These are phyloP conservation scores for Fratercula arctica DNA, from an alignment of 2,797 vertebrate genomes.

Conservation along the genomic window DNA sequence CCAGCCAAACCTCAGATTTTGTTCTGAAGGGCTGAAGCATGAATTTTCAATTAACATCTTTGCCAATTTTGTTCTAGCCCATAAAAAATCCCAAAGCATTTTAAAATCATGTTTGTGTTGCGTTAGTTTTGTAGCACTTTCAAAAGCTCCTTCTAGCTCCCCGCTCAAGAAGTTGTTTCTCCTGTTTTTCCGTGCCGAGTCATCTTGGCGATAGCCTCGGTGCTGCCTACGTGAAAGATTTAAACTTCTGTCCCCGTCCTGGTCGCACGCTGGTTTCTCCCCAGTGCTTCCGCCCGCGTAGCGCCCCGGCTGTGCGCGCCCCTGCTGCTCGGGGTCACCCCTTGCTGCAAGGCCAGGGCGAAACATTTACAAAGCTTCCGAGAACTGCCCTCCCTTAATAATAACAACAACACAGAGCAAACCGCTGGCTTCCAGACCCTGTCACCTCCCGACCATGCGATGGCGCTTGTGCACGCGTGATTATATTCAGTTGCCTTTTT, in stretches of 20 bases:
- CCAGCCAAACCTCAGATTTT: background rate
- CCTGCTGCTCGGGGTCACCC: background rate
- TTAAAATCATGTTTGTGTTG: background rate
- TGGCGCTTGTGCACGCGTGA: background rate
- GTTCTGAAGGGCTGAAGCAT: background rate
- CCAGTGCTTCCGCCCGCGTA: rapidly evolving
- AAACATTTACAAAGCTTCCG: background rate
- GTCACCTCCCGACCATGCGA: background rate
- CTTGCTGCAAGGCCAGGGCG: background rate
- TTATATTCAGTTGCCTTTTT: rapidly evolving
- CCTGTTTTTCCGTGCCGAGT: background rate
- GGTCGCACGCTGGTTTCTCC: background rate
- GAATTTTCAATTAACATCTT: background rate
- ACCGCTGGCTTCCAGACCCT: background rate
- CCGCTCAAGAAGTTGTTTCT: background rate
- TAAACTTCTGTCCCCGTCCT: background rate
- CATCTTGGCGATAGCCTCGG: background rate
- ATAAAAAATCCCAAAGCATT: background rate
- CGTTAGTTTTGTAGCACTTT: background rate
- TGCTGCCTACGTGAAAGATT: background rate
- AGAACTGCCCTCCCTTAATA: background rate
- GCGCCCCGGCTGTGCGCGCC: rapidly evolving
- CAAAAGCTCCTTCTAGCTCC: background rate
- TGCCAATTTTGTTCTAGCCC: background rate
- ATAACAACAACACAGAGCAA: rapidly evolving